Evolutionary conservation across 2,113 vertebrate species (phyloP).

Genomic region (Poecilia latipinna): DNA sequence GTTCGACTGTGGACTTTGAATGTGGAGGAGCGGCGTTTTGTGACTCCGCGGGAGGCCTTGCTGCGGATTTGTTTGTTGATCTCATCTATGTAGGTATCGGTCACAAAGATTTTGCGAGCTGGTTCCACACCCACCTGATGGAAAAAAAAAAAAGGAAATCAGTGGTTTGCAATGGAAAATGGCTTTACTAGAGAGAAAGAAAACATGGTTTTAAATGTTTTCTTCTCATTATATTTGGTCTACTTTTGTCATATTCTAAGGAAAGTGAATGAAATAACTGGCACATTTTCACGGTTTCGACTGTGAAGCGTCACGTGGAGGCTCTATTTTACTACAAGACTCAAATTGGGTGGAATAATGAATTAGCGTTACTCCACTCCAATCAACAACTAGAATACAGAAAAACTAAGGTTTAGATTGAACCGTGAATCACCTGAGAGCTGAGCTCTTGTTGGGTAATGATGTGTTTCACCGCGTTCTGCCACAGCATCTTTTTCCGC

Average conservation of each 20-base stretch:
- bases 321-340: neutral
- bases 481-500: conserved; percentile 78
- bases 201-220: neutral
- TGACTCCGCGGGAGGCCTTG: conserved; percentile 70
- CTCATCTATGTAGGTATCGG: conserved; percentile 76
- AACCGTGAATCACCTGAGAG: conserved; percentile 56
- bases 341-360: neutral
- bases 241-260: neutral
- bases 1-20: conserved; percentile 56
- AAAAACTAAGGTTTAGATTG: neutral
- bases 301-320: neutral
- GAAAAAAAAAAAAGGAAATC: neutral
- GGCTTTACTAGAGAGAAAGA: too few species aligned
- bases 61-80: conserved; percentile 80
- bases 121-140: conserved; percentile 74
- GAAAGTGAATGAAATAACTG: neutral
- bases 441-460: conserved; percentile 73
- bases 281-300: neutral
- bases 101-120: conserved; percentile 75
- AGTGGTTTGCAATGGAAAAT: neutral
- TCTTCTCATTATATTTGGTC: neutral
- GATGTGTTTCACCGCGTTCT: conserved; percentile 80
- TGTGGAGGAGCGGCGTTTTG: conserved; percentile 68
- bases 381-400: neutral
- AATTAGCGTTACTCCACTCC: neutral